These are phyloP conservation scores for Cervus canadensis DNA, from an alignment of 2,113 vertebrate genomes.

Conservation along the genomic window DNA sequence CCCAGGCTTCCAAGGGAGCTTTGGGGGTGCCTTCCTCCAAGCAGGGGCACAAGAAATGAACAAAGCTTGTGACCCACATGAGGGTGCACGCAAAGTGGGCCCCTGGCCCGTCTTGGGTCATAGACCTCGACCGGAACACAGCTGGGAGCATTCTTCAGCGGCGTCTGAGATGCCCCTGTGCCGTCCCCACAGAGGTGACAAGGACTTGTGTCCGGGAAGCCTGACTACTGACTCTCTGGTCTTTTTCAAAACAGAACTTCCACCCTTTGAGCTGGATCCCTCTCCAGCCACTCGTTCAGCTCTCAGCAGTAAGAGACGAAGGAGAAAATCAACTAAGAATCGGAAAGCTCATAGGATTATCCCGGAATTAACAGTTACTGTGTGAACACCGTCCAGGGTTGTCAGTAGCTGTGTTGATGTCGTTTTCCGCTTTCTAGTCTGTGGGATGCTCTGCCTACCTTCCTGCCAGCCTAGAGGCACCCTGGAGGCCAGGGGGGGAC, in stretches of 20 bases:
- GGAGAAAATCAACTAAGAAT: background rate
- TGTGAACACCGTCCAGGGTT: fast-evolving
- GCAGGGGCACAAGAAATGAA: background rate
- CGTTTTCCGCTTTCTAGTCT: background rate
- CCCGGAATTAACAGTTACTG: background rate
- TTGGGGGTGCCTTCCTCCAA: background rate
- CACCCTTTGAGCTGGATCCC: background rate
- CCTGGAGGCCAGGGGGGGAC: background rate
- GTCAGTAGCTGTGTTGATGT: fast-evolving
- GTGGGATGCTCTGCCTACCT: background rate
- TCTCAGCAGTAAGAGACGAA: background rate
- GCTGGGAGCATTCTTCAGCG: fast-evolving
- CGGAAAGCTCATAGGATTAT: background rate
- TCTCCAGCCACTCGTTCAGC: background rate
- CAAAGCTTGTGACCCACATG: background rate
- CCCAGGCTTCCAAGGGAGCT: background rate
- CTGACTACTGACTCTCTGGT: background rate
- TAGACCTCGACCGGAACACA: background rate
- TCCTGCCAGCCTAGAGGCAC: background rate
- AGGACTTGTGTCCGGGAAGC: background rate
- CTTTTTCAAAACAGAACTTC: background rate
- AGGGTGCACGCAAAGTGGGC: background rate
- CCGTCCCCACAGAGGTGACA: fast-evolving
- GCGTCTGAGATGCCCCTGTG: background rate
- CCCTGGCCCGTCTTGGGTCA: background rate